phyloP scores from a whole-genome alignment of 2,113 vertebrate genomes.

The Ochotona princeps region DNA sequence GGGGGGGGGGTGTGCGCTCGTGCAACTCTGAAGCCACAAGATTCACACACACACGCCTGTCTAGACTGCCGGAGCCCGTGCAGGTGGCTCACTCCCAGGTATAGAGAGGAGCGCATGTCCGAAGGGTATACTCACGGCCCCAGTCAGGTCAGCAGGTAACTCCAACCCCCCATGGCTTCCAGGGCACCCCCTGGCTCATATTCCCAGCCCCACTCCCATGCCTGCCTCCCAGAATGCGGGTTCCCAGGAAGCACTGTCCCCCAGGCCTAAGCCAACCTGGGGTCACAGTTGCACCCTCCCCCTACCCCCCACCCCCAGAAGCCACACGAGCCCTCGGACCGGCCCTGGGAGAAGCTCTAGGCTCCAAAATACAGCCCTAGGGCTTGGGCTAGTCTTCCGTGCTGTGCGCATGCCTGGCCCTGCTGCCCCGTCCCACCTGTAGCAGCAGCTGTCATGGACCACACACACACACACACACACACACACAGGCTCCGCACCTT shows the following conservation, averaged over 20 bases:
- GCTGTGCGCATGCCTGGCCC: neutral
- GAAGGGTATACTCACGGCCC: no score
- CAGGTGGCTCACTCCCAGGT: no score
- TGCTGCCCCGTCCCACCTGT: neutral
- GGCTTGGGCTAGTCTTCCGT: neutral
- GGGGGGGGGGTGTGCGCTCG: no score
- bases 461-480: fast-evolving
- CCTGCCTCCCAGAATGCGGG: neutral
- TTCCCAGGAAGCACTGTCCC: neutral
- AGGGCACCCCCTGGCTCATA: no score
- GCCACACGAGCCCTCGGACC: no score
- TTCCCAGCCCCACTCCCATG: no score
- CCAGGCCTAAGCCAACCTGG: no score
- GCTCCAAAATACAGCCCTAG: neutral
- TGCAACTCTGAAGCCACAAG: no score
- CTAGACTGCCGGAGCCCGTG: neutral
- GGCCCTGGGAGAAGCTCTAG: neutral
- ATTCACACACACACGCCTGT: neutral
- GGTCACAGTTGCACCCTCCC: no score
- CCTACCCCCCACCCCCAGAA: no score
- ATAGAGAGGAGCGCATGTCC: no score
- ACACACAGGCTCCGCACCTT: slow-evolving; percentile 60
- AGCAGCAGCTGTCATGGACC: neutral
- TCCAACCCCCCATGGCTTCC: no score
- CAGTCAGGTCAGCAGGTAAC: fast-evolving